Percentiles rank a stretch among this genome's conserved stretches.
Evolutionary conservation across 2,113 vertebrate species (phyloP).

Genomic region (Bombycilla garrulus): DNA sequence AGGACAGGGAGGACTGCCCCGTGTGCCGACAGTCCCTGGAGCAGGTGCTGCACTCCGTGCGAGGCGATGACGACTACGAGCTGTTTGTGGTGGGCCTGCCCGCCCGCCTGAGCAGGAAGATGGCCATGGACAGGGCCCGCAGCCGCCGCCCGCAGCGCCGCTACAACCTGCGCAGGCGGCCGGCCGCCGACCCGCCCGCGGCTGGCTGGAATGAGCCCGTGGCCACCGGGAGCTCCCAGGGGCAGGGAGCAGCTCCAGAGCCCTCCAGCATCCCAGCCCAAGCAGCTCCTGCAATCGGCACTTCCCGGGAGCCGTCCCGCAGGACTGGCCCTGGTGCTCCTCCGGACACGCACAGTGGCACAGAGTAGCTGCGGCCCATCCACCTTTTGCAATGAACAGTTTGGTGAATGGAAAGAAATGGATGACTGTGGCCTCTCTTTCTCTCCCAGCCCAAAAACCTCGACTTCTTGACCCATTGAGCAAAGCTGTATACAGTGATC

Average conservation of each 20-base stretch:
- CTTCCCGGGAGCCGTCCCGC: fast-evolving
- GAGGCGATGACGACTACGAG: background rate
- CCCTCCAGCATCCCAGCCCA: background rate
- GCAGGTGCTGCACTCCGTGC: background rate
- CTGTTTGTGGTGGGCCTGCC: background rate
- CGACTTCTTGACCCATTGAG: background rate
- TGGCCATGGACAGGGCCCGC: background rate
- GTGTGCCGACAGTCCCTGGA: background rate
- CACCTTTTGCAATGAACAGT: fast-evolving
- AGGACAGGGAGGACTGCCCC: background rate
- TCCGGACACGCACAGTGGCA: fast-evolving
- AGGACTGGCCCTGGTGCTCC: too few relatives aligned
- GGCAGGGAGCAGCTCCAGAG: background rate
- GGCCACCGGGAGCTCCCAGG: background rate
- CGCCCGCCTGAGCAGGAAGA: background rate
- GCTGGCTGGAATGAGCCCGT: fast-evolving
- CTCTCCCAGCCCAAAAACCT: background rate
- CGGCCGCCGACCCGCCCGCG: fast-evolving
- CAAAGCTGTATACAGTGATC: background rate
- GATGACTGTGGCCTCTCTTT: background rate
- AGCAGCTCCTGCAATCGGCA: fast-evolving
- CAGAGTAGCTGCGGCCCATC: background rate
- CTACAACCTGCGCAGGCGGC: background rate
- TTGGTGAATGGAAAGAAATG: background rate
- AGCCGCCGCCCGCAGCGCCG: background rate